Base-by-base conservation (phyloP, 2,888 invertebrate species). In the Salpingus planirostris region DNA sequence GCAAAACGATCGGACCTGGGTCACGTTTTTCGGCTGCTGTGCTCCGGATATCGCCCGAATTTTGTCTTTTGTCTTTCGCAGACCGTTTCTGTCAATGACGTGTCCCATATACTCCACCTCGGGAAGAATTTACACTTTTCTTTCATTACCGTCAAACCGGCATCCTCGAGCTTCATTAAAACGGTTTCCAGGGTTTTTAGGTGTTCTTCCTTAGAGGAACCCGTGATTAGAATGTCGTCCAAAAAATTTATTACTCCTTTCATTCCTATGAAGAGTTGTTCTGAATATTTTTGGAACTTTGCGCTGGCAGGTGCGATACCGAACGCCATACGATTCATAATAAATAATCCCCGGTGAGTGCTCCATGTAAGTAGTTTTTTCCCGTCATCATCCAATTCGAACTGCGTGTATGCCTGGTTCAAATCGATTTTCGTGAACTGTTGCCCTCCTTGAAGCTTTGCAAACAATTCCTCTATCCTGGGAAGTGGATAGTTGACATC, bases 181-280 rank as follows among this genome's bases (percentile, higher is more conserved):
- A 48, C 43, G 2, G 23, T 15, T 12, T 36, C 24, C 5, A 47
- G 14, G 15, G 31, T 43, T 6, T 31, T 11, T 18, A 22, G 28
- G 28, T 37, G 31, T 3, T 23, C 21, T 25, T 12, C 11, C 11
- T 30, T 8, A 27, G 27, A 24, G 21, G 29, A 27, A 2, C 40
- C 44, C 31, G 39, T 44, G 11, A 45, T 26, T 11, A 49, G 42
- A 12, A 41, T 39, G 29, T 51, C 49, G 30, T 52, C 51, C 5
- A 52, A 18, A 24, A 43, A 53, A 5, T 36, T 25, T 0, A 42
- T 37, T 1, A 38, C 40, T 10, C 40, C 40, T 40, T 32, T 51
- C 50, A 29, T 55, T 52, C 26, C 50, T 52, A 11, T 49, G 47
- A 18, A 54, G 54, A 14, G 53, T 49, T 11, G 49, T 25, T n/a